Evolutionary conservation across 2,888 invertebrate genomes (phyloP), one percentile per base, ranked within the genome.

Genomic region (Lymantria monacha): DNA sequence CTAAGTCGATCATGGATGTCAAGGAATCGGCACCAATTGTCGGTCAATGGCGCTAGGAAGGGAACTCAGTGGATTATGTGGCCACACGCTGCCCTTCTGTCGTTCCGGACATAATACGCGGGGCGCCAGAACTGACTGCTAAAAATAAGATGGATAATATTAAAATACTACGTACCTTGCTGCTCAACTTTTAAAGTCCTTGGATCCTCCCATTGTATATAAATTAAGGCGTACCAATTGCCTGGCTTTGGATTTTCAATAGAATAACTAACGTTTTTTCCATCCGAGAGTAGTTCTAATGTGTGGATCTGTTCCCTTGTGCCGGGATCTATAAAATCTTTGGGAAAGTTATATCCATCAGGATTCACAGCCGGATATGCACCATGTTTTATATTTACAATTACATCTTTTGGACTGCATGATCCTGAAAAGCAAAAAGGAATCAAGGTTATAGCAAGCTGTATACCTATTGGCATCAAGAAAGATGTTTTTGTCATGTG

Each of bases 281-380:
- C 93, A 69, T 95, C 92, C 0, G 95, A 95, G 51, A 86, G 69
- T 61, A 96, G 85, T 55, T 94, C 90, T 41, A 94, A 69, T 14
- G 91, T 89, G 69, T 94, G 92, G 46, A 94, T 83, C 0, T 69
- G 55, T 53, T 92, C 85, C 60, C 93, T 87, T 48, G 76, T 78
- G 0, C 82, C 76, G 12, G 91, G 81, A 56, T 88, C 87, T 53
- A 94, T 79, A 69, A 95, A 93, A 58, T 93, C 87, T 52, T 94
- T 93, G 0, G 96, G 96, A 72, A 96, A 96, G 44, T 93, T 92
- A 42, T 96, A 95, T 56, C 95, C 95, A 74, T 97, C 96, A 1
- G 97, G 96, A 74, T 94, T 95, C 53, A 97, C 94, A 3, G 97
- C 94, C 15, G 97, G 97, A 70, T 95, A 95, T 44, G 97, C 95